These are phyloP conservation scores for Amphilophus citrinellus DNA, from an alignment of 2,113 vertebrate genomes.

Conservation along the genomic window DNA sequence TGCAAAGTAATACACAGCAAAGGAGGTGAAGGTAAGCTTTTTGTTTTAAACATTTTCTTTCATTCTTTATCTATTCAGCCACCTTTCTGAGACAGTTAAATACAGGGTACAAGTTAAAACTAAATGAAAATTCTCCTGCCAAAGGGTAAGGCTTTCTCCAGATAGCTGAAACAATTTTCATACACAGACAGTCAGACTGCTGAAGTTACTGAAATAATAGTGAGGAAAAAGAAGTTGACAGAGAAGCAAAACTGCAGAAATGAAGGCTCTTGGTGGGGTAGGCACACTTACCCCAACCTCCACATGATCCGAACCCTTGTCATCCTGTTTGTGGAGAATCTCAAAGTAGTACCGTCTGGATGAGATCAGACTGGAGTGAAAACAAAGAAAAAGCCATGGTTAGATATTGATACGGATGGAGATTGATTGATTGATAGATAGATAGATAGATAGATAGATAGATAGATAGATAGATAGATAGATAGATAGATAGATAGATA, in stretches of 20 bases:
- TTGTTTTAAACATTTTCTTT: not conserved
- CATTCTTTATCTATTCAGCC: not conserved
- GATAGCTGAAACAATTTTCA: not conserved
- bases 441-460: not conserved
- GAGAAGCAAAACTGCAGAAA: not conserved
- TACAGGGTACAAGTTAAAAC: not conserved
- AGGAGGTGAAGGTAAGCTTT: not conserved
- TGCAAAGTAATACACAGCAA: not conserved
- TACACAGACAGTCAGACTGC: not conserved
- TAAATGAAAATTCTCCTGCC: not conserved
- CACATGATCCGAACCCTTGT: conserved; percentile 95
- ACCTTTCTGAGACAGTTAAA: conserved; percentile 11
- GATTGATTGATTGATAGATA: not conserved
- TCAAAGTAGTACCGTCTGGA: conserved; percentile 97
- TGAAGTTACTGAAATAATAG: not conserved
- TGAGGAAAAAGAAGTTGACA: not conserved
- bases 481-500: too few species aligned
- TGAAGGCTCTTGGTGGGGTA: not conserved
- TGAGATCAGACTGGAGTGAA: conserved; percentile 87
- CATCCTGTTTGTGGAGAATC: conserved; percentile 97
- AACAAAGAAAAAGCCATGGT: conserved; percentile 31
- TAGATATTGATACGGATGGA: not conserved
- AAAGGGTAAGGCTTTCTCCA: not conserved
- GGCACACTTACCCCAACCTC: conserved; percentile 94
- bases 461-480: not conserved